A percentile compares a stretch with the other conserved stretches of the same genome.
Evolutionary conservation across 2,113 vertebrate species (phyloP).

Genomic region (Dissostichus mawsoni): DNA sequence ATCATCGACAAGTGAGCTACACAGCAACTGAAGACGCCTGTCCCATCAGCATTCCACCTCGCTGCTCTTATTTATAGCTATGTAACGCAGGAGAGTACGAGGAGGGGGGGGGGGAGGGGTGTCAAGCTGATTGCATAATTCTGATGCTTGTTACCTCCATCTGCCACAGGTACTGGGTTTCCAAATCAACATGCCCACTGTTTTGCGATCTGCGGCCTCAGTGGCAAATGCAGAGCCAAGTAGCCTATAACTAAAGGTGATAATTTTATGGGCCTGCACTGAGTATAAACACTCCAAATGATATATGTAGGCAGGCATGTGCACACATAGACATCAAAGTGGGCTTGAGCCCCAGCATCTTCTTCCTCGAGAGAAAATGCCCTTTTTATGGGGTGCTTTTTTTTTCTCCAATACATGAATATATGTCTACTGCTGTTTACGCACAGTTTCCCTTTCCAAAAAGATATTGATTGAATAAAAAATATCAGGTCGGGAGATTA

Average conservation of each 20-base stretch:
- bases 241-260: constrained; percentile 45
- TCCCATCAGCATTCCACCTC: constrained; percentile 53
- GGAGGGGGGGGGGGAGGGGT: neutral
- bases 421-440: too few species aligned
- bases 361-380: too few species aligned
- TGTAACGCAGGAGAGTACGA: constrained; percentile 23
- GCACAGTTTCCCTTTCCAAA: too few species aligned
- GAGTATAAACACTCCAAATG: constrained; percentile 56
- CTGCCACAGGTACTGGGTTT: constrained; percentile 48
- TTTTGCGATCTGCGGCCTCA: constrained; percentile 43
- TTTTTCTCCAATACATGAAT: too few species aligned
- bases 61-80: constrained; percentile 73
- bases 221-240: constrained; percentile 22
- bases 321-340: too few species aligned
- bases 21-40: constrained; percentile 46
- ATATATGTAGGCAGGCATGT: constrained; percentile 20
- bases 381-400: too few species aligned
- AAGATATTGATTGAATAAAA: too few species aligned
- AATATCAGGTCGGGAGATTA: too few species aligned
- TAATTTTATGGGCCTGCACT: constrained; percentile 58
- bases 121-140: constrained; percentile 66
- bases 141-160: constrained; percentile 59
- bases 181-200: constrained; percentile 21
- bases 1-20: constrained; percentile 9
- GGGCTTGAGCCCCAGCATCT: too few species aligned